Conservation (phyloP, 2,797 vertebrate genomes). For the Myiothlypis chrysogaster region DNA sequence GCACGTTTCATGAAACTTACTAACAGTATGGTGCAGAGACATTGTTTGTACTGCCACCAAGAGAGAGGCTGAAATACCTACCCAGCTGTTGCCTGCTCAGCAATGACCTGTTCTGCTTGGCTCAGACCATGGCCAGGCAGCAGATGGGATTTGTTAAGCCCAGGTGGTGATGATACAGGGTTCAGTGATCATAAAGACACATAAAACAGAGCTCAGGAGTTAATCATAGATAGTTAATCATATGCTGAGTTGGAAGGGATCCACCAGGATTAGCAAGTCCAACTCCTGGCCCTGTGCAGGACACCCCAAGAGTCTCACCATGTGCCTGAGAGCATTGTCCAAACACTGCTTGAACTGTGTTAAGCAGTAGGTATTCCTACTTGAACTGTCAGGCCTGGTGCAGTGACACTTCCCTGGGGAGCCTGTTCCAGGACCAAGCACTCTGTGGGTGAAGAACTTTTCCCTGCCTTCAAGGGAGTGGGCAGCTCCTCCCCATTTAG, state of each 20-base stretch:
- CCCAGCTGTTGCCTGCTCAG: not conserved
- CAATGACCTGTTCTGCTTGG: not conserved
- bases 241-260: not conserved
- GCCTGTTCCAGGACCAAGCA: not conserved
- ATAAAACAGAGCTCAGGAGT: not conserved
- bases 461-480: not conserved
- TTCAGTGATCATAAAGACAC: not conserved
- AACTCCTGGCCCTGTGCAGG: not conserved
- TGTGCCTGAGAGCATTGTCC: not conserved
- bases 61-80: not conserved
- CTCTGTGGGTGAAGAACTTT: not conserved
- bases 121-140: not conserved
- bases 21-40: not conserved
- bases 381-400: not conserved
- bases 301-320: not conserved
- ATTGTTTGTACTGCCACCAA: not conserved
- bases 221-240: not conserved
- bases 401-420: not conserved
- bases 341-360: not conserved
- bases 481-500: not conserved
- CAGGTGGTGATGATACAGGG: not conserved
- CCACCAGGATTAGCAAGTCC: not conserved
- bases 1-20: not conserved
- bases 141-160: not conserved
- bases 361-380: too few species aligned